phyloP scores from a whole-genome alignment of 2,888 invertebrate species.

The Lapara coniferarum region DNA sequence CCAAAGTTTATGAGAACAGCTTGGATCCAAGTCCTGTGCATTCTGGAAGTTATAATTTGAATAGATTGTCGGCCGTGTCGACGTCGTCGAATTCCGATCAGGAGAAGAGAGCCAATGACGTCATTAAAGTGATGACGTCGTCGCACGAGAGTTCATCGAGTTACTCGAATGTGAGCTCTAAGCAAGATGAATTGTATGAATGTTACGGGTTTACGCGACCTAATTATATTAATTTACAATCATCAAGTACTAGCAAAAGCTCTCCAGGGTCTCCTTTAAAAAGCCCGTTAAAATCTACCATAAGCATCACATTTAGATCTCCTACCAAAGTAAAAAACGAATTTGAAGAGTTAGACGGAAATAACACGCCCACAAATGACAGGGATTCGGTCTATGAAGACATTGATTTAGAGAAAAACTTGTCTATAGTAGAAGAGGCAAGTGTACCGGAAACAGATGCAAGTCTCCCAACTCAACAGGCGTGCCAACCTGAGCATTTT shows the following conservation, averaged over 20 bases:
- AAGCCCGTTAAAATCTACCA: constrained; percentile 87
- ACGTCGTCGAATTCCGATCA: constrained; percentile 70
- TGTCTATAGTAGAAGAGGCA: constrained; percentile 82
- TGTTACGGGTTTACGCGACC: constrained; percentile 71
- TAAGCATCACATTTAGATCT: constrained; percentile 88
- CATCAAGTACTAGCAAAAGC: constrained; percentile 73
- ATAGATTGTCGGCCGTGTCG: constrained; percentile 74
- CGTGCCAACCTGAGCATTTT: constrained; percentile 77
- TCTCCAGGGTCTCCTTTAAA: constrained; percentile 73
- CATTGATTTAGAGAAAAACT: constrained; percentile 75
- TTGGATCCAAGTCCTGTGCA: constrained; percentile 68
- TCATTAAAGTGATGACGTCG: constrained; percentile 73
- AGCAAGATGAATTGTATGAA: constrained; percentile 70
- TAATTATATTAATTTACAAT: constrained; percentile 75
- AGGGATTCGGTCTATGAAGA: constrained; percentile 85
- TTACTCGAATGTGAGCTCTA: constrained; percentile 61
- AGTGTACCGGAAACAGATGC: constrained; percentile 82
- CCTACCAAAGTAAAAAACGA: constrained; percentile 79
- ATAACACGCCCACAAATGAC: constrained; percentile 55
- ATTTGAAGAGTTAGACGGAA: constrained; percentile 56
- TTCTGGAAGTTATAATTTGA: constrained; percentile 78
- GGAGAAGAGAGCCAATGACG: constrained; percentile 54
- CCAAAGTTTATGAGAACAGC: constrained; percentile 55
- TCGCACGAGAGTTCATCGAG: constrained; percentile 78
- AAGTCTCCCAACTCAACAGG: constrained; percentile 82